phyloP scores from a whole-genome alignment of 2,888 invertebrate genomes.

The Pseudococcus longispinus region DNA sequence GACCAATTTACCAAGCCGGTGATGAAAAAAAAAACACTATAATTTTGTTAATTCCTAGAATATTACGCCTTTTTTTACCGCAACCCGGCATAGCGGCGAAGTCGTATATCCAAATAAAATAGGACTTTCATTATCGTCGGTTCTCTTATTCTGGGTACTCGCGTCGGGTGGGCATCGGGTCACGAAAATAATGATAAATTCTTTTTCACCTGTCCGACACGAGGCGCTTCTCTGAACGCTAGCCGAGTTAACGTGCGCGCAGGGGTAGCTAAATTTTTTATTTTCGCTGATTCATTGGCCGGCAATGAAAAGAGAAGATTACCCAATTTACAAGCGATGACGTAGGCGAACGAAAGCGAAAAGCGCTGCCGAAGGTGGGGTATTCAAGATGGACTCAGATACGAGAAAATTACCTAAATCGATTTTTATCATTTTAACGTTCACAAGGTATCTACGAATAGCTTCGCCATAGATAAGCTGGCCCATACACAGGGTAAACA shows the following conservation, averaged over 20 bases:
- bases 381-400: neutral
- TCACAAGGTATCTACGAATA: no score
- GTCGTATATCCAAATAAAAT: conserved; percentile 16
- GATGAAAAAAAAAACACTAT: neutral
- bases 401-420: neutral
- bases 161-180: neutral
- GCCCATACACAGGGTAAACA: no score
- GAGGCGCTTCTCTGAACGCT: neutral
- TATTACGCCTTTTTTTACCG: neutral
- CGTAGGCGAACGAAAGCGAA: neutral
- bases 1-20: neutral
- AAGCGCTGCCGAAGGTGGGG: neutral
- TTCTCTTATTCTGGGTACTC: neutral
- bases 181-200: conserved; percentile 46
- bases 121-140: neutral
- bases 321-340: neutral
- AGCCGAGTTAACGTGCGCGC: neutral
- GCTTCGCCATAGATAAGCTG: no score
- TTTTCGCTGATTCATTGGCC: neutral
- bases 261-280: conserved; percentile 21
- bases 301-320: neutral
- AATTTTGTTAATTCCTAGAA: conserved; percentile 10
- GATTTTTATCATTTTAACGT: neutral
- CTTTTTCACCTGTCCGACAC: conserved; percentile 13
- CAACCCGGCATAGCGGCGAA: neutral